These are phyloP conservation scores for Gryon sp. DNA, from an alignment of 1,140 invertebrate species.

Conservation along the genomic window DNA sequence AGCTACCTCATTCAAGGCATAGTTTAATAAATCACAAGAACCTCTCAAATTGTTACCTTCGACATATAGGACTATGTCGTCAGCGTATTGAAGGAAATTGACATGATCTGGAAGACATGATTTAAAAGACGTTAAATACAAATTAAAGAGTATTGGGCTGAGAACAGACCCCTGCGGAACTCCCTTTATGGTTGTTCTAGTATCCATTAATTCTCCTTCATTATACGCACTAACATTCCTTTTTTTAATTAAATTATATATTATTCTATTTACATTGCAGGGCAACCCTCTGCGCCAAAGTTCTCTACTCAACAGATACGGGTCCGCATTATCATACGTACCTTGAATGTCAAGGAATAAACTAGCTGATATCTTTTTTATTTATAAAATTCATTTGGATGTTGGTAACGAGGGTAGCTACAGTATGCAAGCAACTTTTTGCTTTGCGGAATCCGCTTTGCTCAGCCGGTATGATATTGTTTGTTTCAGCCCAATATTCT, in stretches of 20 bases:
- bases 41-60: not conserved
- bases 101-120: not conserved
- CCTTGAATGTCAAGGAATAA: slow-evolving; percentile 1
- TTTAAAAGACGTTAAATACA: not conserved
- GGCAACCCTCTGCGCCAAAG: not conserved
- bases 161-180: slow-evolving; percentile 1
- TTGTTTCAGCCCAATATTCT: not conserved
- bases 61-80: not conserved
- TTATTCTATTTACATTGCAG: not conserved
- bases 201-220: not conserved
- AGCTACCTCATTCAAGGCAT: not conserved
- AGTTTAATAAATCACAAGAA: not conserved
- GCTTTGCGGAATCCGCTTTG: not conserved
- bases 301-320: not conserved
- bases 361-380: not conserved
- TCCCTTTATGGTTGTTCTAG: not conserved
- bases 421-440: not conserved
- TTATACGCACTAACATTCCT: not conserved
- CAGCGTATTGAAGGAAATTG: not conserved
- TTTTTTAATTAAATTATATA: not conserved
- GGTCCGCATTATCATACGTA: not conserved
- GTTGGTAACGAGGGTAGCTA: not conserved
- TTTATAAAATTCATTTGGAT: not conserved
- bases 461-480: not conserved
- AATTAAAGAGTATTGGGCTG: not conserved